phyloP scores from a whole-genome alignment of 2,797 vertebrate genomes.

The Tapirus indicus region DNA sequence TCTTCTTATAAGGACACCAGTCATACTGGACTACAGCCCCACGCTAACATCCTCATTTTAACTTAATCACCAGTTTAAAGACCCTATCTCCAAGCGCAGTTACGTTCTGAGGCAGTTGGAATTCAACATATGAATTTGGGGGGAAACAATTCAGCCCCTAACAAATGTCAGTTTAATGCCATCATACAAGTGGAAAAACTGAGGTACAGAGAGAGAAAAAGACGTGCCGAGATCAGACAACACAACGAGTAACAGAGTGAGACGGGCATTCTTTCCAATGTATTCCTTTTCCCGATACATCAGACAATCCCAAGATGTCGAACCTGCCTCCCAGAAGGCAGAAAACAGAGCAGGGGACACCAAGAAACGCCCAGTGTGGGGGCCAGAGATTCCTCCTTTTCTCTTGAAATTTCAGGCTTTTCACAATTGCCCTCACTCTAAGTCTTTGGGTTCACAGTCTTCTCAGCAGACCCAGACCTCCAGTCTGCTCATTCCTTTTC shows the following conservation, averaged over 20 bases:
- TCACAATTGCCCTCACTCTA: background rate
- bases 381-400: background rate
- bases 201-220: background rate
- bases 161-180: background rate
- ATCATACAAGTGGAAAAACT: background rate
- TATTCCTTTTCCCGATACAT: background rate
- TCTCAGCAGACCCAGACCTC: constrained; percentile 35
- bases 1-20: background rate
- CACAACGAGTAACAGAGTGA: background rate
- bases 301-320: background rate
- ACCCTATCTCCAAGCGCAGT: background rate
- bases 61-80: constrained; percentile 8
- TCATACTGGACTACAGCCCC: background rate
- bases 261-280: background rate
- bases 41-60: constrained; percentile 5
- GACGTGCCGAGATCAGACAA: background rate
- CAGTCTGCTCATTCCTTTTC: constrained; percentile 15
- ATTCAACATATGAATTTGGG: background rate
- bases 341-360: background rate
- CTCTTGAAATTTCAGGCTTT: constrained; percentile 43
- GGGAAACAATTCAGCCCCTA: background rate
- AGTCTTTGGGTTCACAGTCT: background rate
- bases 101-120: background rate
- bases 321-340: background rate
- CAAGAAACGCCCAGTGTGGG: background rate